Conservation (phyloP, 2,113 vertebrate genomes). For the Toxostoma redivivum region DNA sequence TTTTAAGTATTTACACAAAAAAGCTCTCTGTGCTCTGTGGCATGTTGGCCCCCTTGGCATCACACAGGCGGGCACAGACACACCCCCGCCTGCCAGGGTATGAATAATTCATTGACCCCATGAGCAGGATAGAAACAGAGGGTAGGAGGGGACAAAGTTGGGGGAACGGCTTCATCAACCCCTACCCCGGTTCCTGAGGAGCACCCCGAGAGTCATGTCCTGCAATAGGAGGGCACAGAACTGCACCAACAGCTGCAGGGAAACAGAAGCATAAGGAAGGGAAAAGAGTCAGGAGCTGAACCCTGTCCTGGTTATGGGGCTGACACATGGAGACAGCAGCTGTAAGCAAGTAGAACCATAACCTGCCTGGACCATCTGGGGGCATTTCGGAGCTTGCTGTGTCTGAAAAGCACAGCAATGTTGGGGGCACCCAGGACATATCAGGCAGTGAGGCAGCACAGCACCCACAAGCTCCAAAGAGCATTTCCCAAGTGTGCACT, state of each 20-base stretch:
- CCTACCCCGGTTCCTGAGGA: neutral
- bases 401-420: neutral
- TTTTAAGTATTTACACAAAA: constrained; percentile 63
- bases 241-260: neutral
- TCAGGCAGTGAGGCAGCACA: neutral
- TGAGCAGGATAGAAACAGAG: accelerated
- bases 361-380: neutral
- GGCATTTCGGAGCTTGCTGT: neutral
- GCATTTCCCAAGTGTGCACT: accelerated
- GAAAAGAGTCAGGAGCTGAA: neutral
- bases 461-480: neutral
- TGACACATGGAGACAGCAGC: accelerated
- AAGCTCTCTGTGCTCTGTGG: neutral
- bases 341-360: neutral
- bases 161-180: neutral
- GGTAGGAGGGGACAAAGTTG: neutral
- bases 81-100: neutral
- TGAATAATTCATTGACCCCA: constrained; percentile 11
- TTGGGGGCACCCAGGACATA: neutral
- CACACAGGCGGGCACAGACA: neutral
- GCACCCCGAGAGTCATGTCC: neutral
- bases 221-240: neutral
- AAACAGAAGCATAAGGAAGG: neutral
- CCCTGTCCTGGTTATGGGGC: neutral
- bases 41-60: neutral